phyloP scores from a whole-genome alignment of 2,797 vertebrate genomes.

The Onychomys torridus region DNA sequence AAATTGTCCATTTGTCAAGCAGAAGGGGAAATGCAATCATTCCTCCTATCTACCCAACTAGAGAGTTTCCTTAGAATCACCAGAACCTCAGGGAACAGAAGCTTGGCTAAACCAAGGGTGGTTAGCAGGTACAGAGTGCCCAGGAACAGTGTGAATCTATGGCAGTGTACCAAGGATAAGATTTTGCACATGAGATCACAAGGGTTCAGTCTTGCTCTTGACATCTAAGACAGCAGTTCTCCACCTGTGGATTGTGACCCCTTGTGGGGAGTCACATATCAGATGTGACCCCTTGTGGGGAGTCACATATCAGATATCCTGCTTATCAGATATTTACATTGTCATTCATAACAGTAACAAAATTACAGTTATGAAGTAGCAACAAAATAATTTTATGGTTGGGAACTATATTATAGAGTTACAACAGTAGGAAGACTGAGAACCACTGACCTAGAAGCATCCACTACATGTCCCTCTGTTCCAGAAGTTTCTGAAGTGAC shows the following conservation, averaged over 20 bases:
- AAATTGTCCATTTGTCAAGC: neutral
- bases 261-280: neutral
- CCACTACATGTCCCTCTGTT: neutral
- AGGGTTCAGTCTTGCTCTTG: neutral
- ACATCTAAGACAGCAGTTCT: neutral
- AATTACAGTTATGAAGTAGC: neutral
- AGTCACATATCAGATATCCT: neutral
- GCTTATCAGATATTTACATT: neutral
- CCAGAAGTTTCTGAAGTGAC: neutral
- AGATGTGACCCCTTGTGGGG: too few relatives aligned
- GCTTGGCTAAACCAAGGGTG: neutral
- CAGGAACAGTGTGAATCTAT: neutral
- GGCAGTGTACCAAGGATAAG: neutral
- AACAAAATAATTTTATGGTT: too few relatives aligned
- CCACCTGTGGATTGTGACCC: neutral
- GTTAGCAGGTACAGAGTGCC: neutral
- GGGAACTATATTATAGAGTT: neutral
- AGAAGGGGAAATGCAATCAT: neutral
- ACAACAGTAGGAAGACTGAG: neutral
- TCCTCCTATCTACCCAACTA: neutral
- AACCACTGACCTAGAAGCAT: neutral
- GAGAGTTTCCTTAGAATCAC: neutral
- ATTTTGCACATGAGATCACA: neutral
- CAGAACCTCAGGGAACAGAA: neutral
- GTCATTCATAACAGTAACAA: neutral